These are phyloP conservation scores for Erythrolamprus reginae DNA, from an alignment of 2,113 vertebrate species.

Conservation along the genomic window DNA sequence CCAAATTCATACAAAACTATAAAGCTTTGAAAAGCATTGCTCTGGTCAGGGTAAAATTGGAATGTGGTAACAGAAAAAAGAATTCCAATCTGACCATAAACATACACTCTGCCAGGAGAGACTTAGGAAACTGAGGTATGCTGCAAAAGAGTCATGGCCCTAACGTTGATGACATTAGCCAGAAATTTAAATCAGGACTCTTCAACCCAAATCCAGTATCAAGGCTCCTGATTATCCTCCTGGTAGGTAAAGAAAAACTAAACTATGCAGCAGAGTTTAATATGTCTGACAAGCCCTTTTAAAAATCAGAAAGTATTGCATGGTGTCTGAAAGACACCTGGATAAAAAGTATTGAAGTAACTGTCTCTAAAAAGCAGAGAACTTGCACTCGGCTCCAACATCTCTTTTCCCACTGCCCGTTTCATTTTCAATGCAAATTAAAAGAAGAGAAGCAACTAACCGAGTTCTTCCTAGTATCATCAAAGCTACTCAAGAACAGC, in stretches of 20 bases:
- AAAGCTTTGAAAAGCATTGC: background rate
- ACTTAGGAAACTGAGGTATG: background rate
- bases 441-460: background rate
- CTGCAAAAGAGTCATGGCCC: background rate
- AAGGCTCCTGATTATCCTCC: background rate
- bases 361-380: background rate
- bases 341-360: constrained; percentile 25
- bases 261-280: background rate
- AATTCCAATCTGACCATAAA: background rate
- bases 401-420: background rate
- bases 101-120: background rate
- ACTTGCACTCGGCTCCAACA: background rate
- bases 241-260: background rate
- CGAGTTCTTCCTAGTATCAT: background rate
- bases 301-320: constrained; percentile 34
- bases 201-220: background rate
- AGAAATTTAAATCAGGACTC: background rate
- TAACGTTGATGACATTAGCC: background rate
- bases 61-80: background rate
- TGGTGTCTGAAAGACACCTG: constrained; percentile 26
- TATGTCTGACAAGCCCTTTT: constrained; percentile 14
- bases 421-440: background rate
- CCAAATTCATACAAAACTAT: constrained; percentile 3
- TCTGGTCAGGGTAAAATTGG: background rate
- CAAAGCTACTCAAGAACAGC: background rate